Percentiles rank a stretch among this genome's conserved stretches.
Evolutionary conservation across 1,140 invertebrate genomes (phyloP).

Genomic region (Atta texana): DNA sequence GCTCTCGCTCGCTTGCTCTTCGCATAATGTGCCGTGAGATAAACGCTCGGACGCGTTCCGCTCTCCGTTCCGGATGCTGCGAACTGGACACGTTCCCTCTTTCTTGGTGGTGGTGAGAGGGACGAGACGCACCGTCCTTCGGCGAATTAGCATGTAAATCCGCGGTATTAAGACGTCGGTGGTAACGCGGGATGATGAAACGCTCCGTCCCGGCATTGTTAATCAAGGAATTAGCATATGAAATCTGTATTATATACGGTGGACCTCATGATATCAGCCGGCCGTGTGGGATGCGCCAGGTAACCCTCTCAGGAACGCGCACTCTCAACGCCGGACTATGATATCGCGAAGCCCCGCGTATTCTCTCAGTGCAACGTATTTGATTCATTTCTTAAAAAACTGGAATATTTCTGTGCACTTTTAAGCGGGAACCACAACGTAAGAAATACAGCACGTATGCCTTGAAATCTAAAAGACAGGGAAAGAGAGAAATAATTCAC

Average conservation of each 20-base stretch:
- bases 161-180: slow-evolving; percentile 77
- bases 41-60: slow-evolving; percentile 61
- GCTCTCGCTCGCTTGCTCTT: background rate
- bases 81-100: slow-evolving; percentile 30
- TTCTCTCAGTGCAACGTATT: background rate
- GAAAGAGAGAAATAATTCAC: slow-evolving; percentile 10
- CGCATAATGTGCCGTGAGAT: slow-evolving; percentile 65
- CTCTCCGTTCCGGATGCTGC: slow-evolving; percentile 55
- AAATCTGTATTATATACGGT: slow-evolving; percentile 81
- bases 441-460: too few relatives aligned
- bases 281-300: slow-evolving; percentile 60
- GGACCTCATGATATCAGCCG: slow-evolving; percentile 61
- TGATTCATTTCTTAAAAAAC: background rate
- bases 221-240: slow-evolving; percentile 84
- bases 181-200: slow-evolving; percentile 79
- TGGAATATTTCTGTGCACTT: too few relatives aligned
- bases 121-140: slow-evolving; percentile 52
- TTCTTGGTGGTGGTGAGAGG: slow-evolving; percentile 8
- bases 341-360: background rate
- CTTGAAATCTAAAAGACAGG: background rate
- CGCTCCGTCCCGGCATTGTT: slow-evolving; percentile 79
- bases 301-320: slow-evolving; percentile 50
- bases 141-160: slow-evolving; percentile 78
- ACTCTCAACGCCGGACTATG: slow-evolving; percentile 45
- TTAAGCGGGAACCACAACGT: too few relatives aligned